A percentile compares a stretch with the other conserved stretches of the same genome.
Conservation (phyloP, 2,888 invertebrate species). For the Torymus aiolomorphi region DNA sequence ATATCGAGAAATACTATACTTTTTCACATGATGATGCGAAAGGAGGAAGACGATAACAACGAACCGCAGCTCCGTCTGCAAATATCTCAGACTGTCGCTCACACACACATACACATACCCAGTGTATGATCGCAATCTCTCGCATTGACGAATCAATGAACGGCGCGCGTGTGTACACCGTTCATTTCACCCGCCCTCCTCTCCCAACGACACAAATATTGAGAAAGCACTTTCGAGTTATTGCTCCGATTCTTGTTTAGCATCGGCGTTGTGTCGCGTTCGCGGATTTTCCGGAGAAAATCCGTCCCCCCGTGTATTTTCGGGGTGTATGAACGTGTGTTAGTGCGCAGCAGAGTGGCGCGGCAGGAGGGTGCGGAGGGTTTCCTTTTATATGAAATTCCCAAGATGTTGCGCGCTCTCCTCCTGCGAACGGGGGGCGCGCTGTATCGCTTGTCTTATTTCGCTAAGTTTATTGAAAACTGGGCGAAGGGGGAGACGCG, state of each 20-base stretch:
- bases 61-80: too few relatives aligned
- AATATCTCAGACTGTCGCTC: too few relatives aligned
- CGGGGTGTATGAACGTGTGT: neutral
- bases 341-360: neutral
- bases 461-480: constrained; percentile 46
- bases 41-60: too few relatives aligned
- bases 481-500: neutral
- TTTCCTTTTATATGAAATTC: constrained; percentile 34
- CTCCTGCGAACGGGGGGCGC: too few relatives aligned
- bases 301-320: neutral
- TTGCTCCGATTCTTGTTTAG: constrained; percentile 48
- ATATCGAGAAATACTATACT: too few relatives aligned
- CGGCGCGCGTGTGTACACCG: neutral
- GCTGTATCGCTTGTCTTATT: constrained; percentile 33
- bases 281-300: constrained; percentile 35
- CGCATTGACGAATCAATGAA: constrained; percentile 37
- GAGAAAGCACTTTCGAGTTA: constrained; percentile 52
- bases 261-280: constrained; percentile 22
- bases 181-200: constrained; percentile 12
- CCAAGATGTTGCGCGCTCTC: constrained; percentile 36
- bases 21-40: too few relatives aligned
- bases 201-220: constrained; percentile 36
- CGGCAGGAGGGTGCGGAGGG: neutral
- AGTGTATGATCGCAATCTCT: constrained; percentile 29
- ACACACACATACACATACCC: too few relatives aligned